A percentile compares a stretch with the other conserved stretches of the same genome.
phyloP scores from a whole-genome alignment of 1,140 invertebrate genomes.

The Acromyrmex echinatior region DNA sequence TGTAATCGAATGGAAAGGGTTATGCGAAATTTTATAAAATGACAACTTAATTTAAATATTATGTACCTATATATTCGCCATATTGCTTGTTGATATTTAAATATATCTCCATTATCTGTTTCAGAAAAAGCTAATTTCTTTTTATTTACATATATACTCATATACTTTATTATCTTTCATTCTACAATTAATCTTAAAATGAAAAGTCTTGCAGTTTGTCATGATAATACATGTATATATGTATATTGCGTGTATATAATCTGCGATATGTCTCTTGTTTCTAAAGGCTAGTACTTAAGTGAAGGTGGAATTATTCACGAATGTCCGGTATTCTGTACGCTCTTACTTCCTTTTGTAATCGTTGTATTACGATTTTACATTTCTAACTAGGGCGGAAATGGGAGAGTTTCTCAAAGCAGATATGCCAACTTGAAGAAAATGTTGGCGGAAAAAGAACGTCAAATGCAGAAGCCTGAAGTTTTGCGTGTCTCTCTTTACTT shows the following conservation, averaged over 20 bases:
- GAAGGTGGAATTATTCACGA: constrained; percentile 35
- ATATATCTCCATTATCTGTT: background rate
- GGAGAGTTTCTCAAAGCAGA: constrained; percentile 45
- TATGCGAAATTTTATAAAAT: constrained; percentile 9
- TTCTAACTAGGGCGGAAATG: constrained; percentile 50
- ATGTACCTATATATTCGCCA: background rate
- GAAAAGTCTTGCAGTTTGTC: constrained; percentile 1
- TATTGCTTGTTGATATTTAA: background rate
- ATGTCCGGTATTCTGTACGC: constrained; percentile 11
- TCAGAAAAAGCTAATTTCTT: background rate
- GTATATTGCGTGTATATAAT: background rate
- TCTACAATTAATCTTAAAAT: constrained; percentile 13
- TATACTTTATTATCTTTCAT: background rate
- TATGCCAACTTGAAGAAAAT: constrained; percentile 28
- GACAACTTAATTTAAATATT: constrained; percentile 5
- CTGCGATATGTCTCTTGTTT: constrained; percentile 13
- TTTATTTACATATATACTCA: background rate
- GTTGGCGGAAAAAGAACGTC: constrained; percentile 23
- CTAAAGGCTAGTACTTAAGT: constrained; percentile 13
- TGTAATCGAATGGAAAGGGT: constrained; percentile 16
- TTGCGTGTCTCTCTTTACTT: constrained; percentile 17
- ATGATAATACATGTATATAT: background rate
- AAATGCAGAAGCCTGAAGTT: constrained; percentile 40
- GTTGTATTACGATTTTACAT: constrained; percentile 52
- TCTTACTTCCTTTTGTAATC: constrained; percentile 41